phyloP scores from a whole-genome alignment of 35 echinoderm and acorn worm species.

The Apostichopus parvimensis region DNA sequence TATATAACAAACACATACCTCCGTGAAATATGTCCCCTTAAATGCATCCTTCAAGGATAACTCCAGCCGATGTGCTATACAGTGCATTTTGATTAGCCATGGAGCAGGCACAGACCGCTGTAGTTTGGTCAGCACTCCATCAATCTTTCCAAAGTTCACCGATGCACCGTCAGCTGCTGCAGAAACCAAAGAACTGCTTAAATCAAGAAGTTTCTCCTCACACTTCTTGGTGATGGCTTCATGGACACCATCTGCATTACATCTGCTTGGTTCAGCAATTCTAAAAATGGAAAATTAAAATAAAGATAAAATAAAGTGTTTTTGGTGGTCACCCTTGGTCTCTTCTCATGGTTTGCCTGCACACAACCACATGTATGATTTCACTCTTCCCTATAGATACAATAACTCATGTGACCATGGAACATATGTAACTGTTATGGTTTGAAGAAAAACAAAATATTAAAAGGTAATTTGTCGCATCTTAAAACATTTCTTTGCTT shows the following conservation, averaged over 20 bases:
- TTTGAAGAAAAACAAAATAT: no score
- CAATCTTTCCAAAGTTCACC: conserved; percentile 58
- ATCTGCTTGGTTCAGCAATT: conserved; percentile 60
- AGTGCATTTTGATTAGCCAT: conserved; percentile 65
- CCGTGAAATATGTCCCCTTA: conserved; percentile 49
- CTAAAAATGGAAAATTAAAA: conserved; percentile 38
- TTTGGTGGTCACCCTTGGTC: no score
- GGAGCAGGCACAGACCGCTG: conserved; percentile 28
- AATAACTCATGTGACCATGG: no score
- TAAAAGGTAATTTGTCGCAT: no score
- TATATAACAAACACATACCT: conserved; percentile 30
- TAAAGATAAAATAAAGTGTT: no score
- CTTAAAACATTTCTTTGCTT: no score
- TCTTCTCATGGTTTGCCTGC: no score
- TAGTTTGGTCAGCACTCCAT: conserved; percentile 45
- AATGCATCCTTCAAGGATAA: conserved; percentile 60
- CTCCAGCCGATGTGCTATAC: conserved; percentile 52
- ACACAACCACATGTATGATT: no score
- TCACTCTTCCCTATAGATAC: no score
- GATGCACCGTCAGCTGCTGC: conserved; percentile 69
- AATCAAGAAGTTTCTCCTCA: not conserved
- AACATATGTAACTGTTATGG: no score
- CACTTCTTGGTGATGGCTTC: conserved; percentile 32
- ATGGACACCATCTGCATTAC: conserved; percentile 29
- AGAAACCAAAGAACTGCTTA: conserved; percentile 38